Evolutionary conservation across 2,113 vertebrate genomes (phyloP).

Genomic region (Dissostichus mawsoni): DNA sequence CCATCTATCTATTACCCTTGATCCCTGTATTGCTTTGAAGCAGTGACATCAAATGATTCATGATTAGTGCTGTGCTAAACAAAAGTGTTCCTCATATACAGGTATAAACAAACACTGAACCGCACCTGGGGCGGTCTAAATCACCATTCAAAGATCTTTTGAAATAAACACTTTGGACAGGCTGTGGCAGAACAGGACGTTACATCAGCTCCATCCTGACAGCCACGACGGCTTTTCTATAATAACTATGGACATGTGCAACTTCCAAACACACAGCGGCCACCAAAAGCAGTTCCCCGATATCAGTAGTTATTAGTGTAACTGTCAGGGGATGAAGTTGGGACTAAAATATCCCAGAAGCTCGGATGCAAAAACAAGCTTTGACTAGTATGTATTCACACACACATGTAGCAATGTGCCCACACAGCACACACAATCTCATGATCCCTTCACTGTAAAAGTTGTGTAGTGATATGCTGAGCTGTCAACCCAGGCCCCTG

Average conservation of each 20-base stretch:
- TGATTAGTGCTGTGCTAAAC: constrained; percentile 25
- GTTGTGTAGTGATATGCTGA: constrained; percentile 10
- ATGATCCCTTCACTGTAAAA: constrained; percentile 22
- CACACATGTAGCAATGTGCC: neutral
- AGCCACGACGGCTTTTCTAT: constrained; percentile 5
- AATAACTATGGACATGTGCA: constrained; percentile 9
- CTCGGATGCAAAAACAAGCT: constrained; percentile 6
- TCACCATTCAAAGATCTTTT: neutral
- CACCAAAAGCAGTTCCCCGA: neutral
- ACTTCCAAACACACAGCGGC: constrained; percentile 14
- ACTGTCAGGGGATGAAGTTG: constrained; percentile 25
- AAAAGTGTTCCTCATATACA: constrained; percentile 8
- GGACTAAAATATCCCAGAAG: constrained; percentile 30
- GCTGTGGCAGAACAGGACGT: constrained; percentile 30
- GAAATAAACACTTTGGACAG: constrained; percentile 32
- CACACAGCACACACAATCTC: constrained; percentile 11
- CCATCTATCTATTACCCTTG: constrained; percentile 49
- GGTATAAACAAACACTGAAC: constrained; percentile 15
- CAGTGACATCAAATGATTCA: constrained; percentile 29
- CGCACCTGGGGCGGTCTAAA: neutral
- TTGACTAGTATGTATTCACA: neutral
- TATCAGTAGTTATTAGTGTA: constrained; percentile 36
- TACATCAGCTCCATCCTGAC: constrained; percentile 25
- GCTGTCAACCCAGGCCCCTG: constrained; percentile 49
- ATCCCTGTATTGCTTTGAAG: constrained; percentile 44